Evolutionary conservation across 2,888 invertebrate genomes (phyloP), one percentile per base, ranked within the genome.

Genomic region (Eupithecia centaureata): DNA sequence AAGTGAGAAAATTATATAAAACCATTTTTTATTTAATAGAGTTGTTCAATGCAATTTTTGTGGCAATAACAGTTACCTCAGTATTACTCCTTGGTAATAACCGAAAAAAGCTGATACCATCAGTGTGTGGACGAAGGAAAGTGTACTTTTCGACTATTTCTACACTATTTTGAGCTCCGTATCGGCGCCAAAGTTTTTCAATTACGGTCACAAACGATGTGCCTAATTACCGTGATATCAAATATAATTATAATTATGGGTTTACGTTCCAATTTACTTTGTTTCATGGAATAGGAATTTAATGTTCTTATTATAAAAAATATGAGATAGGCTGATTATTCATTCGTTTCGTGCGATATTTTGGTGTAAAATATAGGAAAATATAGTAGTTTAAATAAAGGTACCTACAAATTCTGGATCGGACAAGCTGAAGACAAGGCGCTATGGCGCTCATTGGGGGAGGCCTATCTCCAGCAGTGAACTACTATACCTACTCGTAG

Each of bases 181-280:
- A 87, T 89, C 89, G 88, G 83, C 86, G 82, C 79, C 87, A 90
- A 92, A 93, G 80, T 92, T 93, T 93, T 93, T 91, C 92, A 92
- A 93, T 93, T 91, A 91, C 83, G 76, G 70, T 76, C 77, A 74
- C 77, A 80, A 81, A 76, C 75, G 62, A 68, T 74, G 79, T 70
- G 59, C 77, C 73, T 86, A 89, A 88, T 87, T 87, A 85, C 83
- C 77, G 80, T 81, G 81, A 80, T 81, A 81, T 80, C 79, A 76
- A 82, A 81, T 77, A 83, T 83, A 79, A 82, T 80, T 83, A 80
- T 84, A 83, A 85, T 86, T 83, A 83, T 76, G 77, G 74, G 70
- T 77, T 70, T 75, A 75, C 74, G 73, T 58, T 67, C 32, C 2
- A 66, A 47, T 54, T 67, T 61, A 76, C 76, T 32, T 54, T 54